Evolutionary conservation across 2,888 invertebrate species (phyloP).

Genomic region (Perizoma flavofasciatum): DNA sequence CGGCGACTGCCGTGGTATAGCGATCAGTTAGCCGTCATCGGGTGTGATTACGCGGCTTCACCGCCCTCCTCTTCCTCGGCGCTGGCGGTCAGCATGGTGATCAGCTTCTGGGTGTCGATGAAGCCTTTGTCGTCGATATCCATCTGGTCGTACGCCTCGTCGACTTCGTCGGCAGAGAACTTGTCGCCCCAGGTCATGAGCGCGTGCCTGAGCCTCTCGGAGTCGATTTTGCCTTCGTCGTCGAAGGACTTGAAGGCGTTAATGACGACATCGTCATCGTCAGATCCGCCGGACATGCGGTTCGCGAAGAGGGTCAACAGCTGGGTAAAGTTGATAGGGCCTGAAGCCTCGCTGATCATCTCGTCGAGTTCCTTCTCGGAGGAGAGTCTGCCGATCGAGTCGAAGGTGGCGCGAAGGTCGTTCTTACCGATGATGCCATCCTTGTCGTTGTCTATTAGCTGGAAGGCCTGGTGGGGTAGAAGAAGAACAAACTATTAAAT

Average conservation of each 20-base stretch:
- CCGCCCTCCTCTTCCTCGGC: conserved; percentile 91
- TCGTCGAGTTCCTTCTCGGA: conserved; percentile 95
- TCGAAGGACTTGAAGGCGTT: conserved; percentile 97
- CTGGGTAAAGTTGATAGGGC: conserved; percentile 98
- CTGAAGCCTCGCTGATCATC: conserved; percentile 94
- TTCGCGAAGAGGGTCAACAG: conserved; percentile 95
- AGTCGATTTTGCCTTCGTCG: conserved; percentile 93
- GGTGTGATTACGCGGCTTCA: conserved; percentile 72
- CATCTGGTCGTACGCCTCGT: conserved; percentile 97
- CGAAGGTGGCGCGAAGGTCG: conserved; percentile 95
- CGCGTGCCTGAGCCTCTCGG: conserved; percentile 94
- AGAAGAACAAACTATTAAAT: conserved; percentile 2
- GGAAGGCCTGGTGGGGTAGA: conserved; percentile 90
- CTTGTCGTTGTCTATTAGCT: conserved; percentile 98
- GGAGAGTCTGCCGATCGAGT: conserved; percentile 95
- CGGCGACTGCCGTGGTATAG: conserved; percentile 36
- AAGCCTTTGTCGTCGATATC: conserved; percentile 95
- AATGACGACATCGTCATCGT: conserved; percentile 96
- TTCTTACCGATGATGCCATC: conserved; percentile 95
- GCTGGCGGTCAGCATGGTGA: conserved; percentile 94
- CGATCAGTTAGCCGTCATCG: conserved; percentile 27
- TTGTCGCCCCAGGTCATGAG: conserved; percentile 97
- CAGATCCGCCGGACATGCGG: conserved; percentile 96
- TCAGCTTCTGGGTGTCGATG: conserved; percentile 94
- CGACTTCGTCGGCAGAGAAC: conserved; percentile 94